Conservation (phyloP, 2,113 vertebrate species). For the Epinephelus cyanopodus region DNA sequence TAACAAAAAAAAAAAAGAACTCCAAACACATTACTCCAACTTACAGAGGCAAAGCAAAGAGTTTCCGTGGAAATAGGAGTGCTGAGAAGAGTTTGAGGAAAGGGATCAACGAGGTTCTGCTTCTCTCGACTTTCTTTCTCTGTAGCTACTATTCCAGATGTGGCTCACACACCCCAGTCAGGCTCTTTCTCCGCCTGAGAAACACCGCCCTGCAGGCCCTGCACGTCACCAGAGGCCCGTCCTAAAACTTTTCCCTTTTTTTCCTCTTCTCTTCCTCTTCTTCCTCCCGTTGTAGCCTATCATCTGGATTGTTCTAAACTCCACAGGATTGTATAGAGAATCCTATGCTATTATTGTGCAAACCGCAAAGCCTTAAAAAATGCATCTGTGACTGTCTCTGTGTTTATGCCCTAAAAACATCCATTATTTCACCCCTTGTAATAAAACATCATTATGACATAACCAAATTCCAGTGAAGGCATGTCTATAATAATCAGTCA, state of each 20-base stretch:
- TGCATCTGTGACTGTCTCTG: neutral
- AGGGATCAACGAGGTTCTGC: conserved; percentile 60
- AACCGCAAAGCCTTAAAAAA: conserved; percentile 6
- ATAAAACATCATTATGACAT: conserved; percentile 2
- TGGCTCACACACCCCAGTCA: conserved; percentile 76
- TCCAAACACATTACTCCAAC: conserved; percentile 67
- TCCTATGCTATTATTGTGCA: conserved; percentile 36
- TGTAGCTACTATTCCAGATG: conserved; percentile 85
- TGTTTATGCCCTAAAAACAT: neutral
- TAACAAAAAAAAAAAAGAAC: conserved; percentile 15
- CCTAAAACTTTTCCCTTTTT: conserved; percentile 21
- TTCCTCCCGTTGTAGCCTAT: conserved; percentile 32
- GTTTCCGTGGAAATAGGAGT: conserved; percentile 48
- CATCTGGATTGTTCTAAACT: conserved; percentile 49
- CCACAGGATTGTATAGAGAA: conserved; percentile 30
- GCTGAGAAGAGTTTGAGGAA: conserved; percentile 52
- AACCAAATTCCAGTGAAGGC: neutral
- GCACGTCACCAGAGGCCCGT: conserved; percentile 81
- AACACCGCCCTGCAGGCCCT: conserved; percentile 84
- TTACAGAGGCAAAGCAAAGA: conserved; percentile 74
- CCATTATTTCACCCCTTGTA: neutral
- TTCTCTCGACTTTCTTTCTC: conserved; percentile 68
- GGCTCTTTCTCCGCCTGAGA: conserved; percentile 78
- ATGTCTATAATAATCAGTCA: no score
- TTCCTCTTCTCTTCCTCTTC: neutral